These are phyloP conservation scores for Phrynocephalus guinanensis DNA, from an alignment of 2,797 vertebrate species.

Conservation along the genomic window DNA sequence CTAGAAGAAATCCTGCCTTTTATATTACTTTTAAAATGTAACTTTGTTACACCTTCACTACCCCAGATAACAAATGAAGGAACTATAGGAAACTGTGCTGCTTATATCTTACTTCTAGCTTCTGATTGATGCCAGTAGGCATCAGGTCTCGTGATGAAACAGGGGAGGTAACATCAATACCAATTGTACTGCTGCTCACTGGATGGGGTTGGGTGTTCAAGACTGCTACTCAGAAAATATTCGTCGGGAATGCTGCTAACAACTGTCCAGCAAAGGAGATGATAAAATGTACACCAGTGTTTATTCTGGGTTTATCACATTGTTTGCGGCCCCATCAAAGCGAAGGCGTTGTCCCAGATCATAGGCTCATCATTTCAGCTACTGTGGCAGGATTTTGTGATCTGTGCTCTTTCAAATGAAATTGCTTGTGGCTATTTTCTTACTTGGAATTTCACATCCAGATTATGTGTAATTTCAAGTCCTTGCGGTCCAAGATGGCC, in stretches of 20 bases:
- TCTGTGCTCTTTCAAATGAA: background rate
- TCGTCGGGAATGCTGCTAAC: background rate
- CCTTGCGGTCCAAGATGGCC: background rate
- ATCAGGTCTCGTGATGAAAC: background rate
- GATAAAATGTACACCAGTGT: background rate
- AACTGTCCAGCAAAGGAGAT: no score
- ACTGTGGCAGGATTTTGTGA: background rate
- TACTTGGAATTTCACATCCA: background rate
- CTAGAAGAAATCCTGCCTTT: no score
- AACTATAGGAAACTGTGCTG: background rate
- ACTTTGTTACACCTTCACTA: no score
- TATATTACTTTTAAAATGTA: no score
- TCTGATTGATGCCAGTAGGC: background rate
- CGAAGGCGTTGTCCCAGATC: background rate
- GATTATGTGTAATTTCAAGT: background rate
- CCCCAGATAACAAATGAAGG: background rate
- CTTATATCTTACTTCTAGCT: background rate
- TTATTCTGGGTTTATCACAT: background rate
- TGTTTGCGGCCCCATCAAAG: background rate
- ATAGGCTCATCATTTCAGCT: background rate
- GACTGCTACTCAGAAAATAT: background rate
- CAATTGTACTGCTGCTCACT: no score
- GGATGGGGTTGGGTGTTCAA: no score
- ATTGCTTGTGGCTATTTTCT: background rate
- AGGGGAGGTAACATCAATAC: background rate